Percentiles rank a stretch among this genome's conserved stretches.
Evolutionary conservation across 2,113 vertebrate species (phyloP).

Genomic region (Tamias sibiricus): DNA sequence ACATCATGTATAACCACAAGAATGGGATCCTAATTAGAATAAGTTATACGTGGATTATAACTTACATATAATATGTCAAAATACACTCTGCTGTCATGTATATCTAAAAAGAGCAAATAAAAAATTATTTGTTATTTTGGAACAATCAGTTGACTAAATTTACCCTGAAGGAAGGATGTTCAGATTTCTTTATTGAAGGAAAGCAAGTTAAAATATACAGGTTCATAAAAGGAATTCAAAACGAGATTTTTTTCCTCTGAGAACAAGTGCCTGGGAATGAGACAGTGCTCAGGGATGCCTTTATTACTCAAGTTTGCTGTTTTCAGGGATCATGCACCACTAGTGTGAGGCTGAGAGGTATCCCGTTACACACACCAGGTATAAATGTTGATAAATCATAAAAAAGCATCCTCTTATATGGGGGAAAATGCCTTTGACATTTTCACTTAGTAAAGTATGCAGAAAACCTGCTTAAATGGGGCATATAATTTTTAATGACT

Average conservation of each 20-base stretch:
- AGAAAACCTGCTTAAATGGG: conserved; percentile 89
- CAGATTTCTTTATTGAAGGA: conserved; percentile 9
- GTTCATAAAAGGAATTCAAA: background rate
- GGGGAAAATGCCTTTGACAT: conserved; percentile 82
- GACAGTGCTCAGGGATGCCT: background rate
- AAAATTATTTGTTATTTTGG: conserved; percentile 28
- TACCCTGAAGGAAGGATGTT: background rate
- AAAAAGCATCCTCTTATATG: conserved; percentile 77
- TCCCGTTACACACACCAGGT: conserved; percentile 25
- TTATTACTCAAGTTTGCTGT: background rate
- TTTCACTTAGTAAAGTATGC: conserved; percentile 87
- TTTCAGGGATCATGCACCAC: conserved; percentile 29
- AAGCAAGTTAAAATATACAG: conserved; percentile 1
- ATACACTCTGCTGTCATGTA: too few species aligned
- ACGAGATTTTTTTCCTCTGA: background rate
- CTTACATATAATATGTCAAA: too few species aligned
- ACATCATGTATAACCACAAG: too few species aligned
- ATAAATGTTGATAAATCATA: conserved; percentile 82
- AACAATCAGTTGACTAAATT: conserved; percentile 10
- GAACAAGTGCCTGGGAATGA: background rate
- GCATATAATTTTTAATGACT: conserved; percentile 90
- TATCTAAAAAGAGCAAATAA: too few species aligned
- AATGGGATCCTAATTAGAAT: too few species aligned
- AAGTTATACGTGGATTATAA: too few species aligned
- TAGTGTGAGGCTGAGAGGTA: conserved; percentile 32